A percentile compares a stretch with the other conserved stretches of the same genome.
Evolutionary conservation across 2,113 vertebrate species (phyloP).

Genomic region (Gallinago paraguaiae): DNA sequence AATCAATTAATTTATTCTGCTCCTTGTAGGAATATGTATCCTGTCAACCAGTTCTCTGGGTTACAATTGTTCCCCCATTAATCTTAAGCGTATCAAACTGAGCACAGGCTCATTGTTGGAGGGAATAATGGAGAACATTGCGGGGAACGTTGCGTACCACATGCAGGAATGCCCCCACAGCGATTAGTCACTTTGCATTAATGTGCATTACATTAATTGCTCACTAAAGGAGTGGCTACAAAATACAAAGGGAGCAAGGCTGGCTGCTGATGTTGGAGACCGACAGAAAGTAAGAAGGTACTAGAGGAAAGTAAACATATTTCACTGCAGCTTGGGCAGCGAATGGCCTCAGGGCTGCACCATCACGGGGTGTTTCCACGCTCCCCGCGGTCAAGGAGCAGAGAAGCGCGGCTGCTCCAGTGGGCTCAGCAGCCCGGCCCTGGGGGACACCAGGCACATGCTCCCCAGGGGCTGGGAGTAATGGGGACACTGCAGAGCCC

Average conservation of each 20-base stretch:
- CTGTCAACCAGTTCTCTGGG: neutral
- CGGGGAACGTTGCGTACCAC: neutral
- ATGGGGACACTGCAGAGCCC: neutral
- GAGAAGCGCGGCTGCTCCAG: neutral
- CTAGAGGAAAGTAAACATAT: neutral
- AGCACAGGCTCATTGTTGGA: neutral
- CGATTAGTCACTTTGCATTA: neutral
- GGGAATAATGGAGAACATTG: neutral
- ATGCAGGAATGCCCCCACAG: neutral
- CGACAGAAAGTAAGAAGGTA: neutral
- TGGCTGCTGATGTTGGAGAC: neutral
- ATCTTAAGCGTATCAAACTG: neutral
- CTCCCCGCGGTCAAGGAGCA: neutral
- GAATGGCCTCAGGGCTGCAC: neutral
- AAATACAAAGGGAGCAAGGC: neutral
- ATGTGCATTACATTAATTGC: neutral
- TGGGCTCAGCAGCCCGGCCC: accelerated
- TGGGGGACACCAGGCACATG: neutral
- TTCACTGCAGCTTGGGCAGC: neutral
- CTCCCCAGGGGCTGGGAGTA: neutral
- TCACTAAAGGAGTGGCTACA: neutral
- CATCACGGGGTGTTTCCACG: accelerated
- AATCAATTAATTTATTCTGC: neutral
- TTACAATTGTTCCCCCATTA: neutral
- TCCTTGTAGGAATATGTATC: neutral